phyloP scores from a whole-genome alignment of 2,888 invertebrate species.

The Cryptocheilus praepositus region DNA sequence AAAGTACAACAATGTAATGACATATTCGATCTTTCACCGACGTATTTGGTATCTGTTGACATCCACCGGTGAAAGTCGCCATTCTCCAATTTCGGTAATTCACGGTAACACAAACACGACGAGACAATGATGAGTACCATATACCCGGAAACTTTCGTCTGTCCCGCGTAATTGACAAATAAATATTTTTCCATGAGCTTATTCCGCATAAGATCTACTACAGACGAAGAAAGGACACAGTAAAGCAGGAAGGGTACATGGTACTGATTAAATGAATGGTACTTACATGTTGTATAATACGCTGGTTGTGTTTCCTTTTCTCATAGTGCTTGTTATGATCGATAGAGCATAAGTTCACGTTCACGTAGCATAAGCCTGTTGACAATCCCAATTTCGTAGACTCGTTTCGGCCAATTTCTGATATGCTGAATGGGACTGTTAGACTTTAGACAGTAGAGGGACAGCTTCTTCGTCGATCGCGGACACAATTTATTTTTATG shows the following conservation, averaged over 20 bases:
- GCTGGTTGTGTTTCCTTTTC: conserved; percentile 26
- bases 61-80: no score
- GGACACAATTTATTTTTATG: no score
- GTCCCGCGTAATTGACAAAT: not conserved
- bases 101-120: no score
- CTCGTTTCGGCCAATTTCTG: conserved; percentile 28
- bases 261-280: conserved; percentile 36
- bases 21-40: no score
- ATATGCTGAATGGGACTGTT: conserved; percentile 35
- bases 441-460: conserved; percentile 16
- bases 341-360: conserved; percentile 24
- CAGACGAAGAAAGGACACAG: conserved; percentile 3
- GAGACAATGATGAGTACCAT: conserved; percentile 32
- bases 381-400: conserved; percentile 28
- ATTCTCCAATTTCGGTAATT: no score
- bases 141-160: conserved; percentile 24
- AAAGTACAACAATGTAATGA: no score
- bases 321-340: conserved; percentile 43
- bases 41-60: no score
- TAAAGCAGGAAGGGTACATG: conserved; percentile 34
- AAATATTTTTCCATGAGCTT: not conserved
- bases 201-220: not conserved
- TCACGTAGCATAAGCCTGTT: conserved; percentile 25
- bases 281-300: conserved; percentile 39
- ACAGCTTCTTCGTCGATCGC: not conserved